Base-by-base conservation (phyloP, 1,140 invertebrate species). In the Popillia japonica region DNA sequence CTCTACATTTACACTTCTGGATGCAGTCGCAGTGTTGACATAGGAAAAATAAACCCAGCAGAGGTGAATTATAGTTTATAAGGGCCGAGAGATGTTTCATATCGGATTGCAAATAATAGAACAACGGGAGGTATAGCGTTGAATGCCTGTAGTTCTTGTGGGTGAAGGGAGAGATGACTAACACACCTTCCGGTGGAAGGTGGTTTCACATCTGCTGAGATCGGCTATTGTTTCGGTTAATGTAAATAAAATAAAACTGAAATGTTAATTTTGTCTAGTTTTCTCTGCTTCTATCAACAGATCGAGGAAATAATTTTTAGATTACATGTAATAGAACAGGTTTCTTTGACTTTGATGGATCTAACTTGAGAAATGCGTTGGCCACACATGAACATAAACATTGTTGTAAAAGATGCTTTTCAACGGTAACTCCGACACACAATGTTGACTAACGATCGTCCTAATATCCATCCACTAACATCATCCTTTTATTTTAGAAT, bases 21-120 rank as follows among this genome's bases (percentile, higher is more conserved):
- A 68, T 17, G 27, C 48, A 17, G 48, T 17, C 48, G 20, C 22
- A 27, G 10, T 68, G 22, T 10, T 10, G 27, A 7, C 61, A 34
- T 34, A 34, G 27, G 61, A 68, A 68, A 68, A 68, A 34, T 27
- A 68, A 68, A 68, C 27, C 27, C 61, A 68, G 61, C 61, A 27
- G 61, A 68, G 61, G 11, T 34, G 61, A 27, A 68, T 68, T 68
- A 34, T 68, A 20, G 11, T 68, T 27, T 68, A 34, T 68, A 55
- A n/a, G 48, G 22, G 22, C 20, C 61, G 61, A 34, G 61, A 34
- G 61, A 68, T 68, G 61, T 23, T 7, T 22, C 22, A 68, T 68
- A 68, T 68, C 61, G 61, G 20, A 68, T 68, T 68, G 61, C 61
- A 68, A 68, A 68, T 22, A 68, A 68, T 68, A 34, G 61, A 68